These are phyloP conservation scores for Macroglossus sobrinus DNA, from an alignment of 2,113 vertebrate species.

Conservation along the genomic window DNA sequence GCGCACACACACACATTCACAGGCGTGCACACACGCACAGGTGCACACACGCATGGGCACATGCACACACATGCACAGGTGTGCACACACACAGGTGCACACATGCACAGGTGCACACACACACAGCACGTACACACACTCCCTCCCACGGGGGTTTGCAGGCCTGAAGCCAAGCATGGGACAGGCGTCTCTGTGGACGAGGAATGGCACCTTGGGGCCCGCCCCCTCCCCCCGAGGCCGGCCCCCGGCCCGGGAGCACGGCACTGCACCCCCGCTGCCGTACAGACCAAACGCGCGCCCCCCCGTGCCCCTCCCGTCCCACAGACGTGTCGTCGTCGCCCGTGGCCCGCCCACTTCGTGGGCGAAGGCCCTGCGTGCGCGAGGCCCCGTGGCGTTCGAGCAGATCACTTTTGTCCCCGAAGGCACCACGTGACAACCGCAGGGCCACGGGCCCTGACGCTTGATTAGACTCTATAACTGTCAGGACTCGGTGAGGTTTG, in stretches of 20 bases:
- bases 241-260: fast-evolving
- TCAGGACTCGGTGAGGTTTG: conserved; percentile 62
- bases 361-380: conserved; percentile 52
- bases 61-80: no score
- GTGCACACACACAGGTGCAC: no score
- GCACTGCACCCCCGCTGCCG: background rate
- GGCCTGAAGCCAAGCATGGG: background rate
- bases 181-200: fast-evolving
- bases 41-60: no score
- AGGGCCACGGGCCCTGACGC: conserved; percentile 36
- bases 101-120: background rate
- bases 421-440: background rate
- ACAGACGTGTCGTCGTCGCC: background rate
- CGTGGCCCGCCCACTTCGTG: background rate
- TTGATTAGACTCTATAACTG: conserved; percentile 68
- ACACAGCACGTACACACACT: fast-evolving
- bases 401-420: conserved; percentile 23
- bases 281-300: no score
- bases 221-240: fast-evolving
- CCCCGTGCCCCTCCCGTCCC: background rate
- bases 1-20: background rate
- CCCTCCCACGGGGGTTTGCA: background rate
- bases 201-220: fast-evolving
- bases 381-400: conserved; percentile 39
- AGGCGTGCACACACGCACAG: background rate